phyloP scores from a whole-genome alignment of 1,140 invertebrate species.

The Hyphantria cunea region DNA sequence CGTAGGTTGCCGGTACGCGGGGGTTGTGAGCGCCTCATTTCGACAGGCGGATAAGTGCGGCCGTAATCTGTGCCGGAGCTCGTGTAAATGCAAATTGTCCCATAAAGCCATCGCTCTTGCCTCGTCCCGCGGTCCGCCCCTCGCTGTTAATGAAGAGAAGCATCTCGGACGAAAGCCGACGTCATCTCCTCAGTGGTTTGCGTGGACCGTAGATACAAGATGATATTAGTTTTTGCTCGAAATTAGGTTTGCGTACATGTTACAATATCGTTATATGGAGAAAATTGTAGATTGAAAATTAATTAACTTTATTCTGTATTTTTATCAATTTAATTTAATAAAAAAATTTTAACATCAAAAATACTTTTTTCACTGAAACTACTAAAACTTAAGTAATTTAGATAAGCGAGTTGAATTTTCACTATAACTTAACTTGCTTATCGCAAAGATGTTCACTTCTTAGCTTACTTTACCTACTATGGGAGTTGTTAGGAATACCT shows the following conservation, averaged over 20 bases:
- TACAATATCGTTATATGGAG: conserved; percentile 9
- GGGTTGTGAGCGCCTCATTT: conserved; percentile 65
- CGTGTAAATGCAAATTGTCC: conserved; percentile 81
- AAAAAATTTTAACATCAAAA: too few species aligned
- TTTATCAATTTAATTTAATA: too few species aligned
- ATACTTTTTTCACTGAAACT: too few species aligned
- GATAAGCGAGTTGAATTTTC: too few species aligned
- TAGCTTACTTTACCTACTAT: too few species aligned
- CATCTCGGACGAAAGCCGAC: conserved; percentile 56
- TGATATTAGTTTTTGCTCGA: conserved; percentile 61
- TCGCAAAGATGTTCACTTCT: too few species aligned
- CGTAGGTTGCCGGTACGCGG: conserved; percentile 51
- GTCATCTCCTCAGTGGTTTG: conserved; percentile 71
- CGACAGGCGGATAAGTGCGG: conserved; percentile 73
- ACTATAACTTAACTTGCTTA: too few species aligned
- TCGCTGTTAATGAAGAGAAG: conserved; percentile 71
- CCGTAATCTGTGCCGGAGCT: conserved; percentile 77
- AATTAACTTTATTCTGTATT: too few species aligned
- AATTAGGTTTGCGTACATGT: conserved; percentile 61
- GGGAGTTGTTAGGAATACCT: too few species aligned
- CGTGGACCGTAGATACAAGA: conserved; percentile 45
- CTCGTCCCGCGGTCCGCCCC: conserved; percentile 39
- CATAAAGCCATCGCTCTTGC: conserved; percentile 68
- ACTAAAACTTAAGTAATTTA: too few species aligned
- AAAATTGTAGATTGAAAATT: too few species aligned